Base-by-base conservation (phyloP, 2,797 vertebrate species). In the Tauraco hartlaubi region DNA sequence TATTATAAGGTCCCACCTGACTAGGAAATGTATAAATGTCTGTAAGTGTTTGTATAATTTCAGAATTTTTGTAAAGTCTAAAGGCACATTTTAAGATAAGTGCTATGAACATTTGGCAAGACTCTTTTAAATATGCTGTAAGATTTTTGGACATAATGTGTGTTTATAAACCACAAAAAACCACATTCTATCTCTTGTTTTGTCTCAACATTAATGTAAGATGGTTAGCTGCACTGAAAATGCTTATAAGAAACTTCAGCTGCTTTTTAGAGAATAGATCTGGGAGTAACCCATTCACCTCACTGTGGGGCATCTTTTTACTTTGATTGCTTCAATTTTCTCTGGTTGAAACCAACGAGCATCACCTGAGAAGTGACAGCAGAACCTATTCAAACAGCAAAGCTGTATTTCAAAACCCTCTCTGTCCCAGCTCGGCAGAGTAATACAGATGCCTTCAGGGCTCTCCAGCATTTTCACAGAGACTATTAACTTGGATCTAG, bases 401-500 rank as follows among this genome's bases (percentile, higher is more conserved):
- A 90, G 14, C 63, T 73, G 69, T 29, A 9, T 85, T 75, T 96
- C 90, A 80, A 94, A 88, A 64, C 73, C 46, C 87, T 8, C 82
- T 67, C 91, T 87, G 85, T 96, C 85, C 80, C 84, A 83, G 86
- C 4, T 0, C 9, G 4, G 76, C 93, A 68, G 62, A 28, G 94
- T 31, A 75, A 89, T 31, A 75, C 69, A 93, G 88, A 92, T 85
- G 84, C 88, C 55, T 93, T 83, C 85, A 85, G 88, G 93, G 62
- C 81, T 93, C 90, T 96, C 88, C 95, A 92, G 61, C 86, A 29
- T 72, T 92, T 92, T 80, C 94, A 89, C 85, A 96, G 95, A 85
- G 62, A 81, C 89, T 86, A 92, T 96, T 95, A 95, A 95, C 88
- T 94, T 95, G 91, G 80, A 95, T 96, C 93, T 95, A 96, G 93